Base-by-base conservation (phyloP, 2,113 vertebrate species). In the Arenaria interpres region DNA sequence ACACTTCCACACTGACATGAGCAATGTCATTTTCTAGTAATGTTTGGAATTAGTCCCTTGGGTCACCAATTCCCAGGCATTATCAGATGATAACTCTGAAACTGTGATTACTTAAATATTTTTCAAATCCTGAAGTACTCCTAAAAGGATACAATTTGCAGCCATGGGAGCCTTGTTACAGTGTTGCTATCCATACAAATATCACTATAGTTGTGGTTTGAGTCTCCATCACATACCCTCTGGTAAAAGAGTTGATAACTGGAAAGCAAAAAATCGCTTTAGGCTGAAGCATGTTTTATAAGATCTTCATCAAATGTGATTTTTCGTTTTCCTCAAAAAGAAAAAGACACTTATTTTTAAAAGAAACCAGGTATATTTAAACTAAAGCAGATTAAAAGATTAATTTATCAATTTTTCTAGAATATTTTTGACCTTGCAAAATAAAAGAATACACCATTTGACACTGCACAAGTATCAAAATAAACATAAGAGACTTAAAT, bases 41-140 rank as follows among this genome's bases (percentile, higher is more conserved):
- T 96, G 91, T 96, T 97, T 97, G 94, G 96, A 97, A 97, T 97
- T 97, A 97, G 91, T 97, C 96, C 88, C 95, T 96, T 91, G 91
- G 77, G 96, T 97, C 93, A 93, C 81, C 91, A 96, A 92, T 96
- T 97, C 95, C 88, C 87, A 94, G 83, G 78, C 93, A 63, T 96
- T 91, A 96, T 95, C 89, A 96, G 89, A 97, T 90, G 94, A 97
- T 96, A 97, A 93, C 87, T 97, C 82, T 82, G 89, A 97, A 97
- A 96, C 82, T 67, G 48, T 90, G 85, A 96, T 91, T 97, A 93
- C 83, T 92, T 95, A 96, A 88, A 95, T 97, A 96, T 91, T 97
- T 96, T 94, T 84, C 60, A 84, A 96, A 95, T 90, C 79, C 62
- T 96, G 76, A 87, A 96, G 93, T 94, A 92, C 78, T 89, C 72